Percentiles rank a stretch among this genome's conserved stretches.
Evolutionary conservation across 35 echinoderm and acorn worm genomes (phyloP).

Genomic region (Acanthaster planci): DNA sequence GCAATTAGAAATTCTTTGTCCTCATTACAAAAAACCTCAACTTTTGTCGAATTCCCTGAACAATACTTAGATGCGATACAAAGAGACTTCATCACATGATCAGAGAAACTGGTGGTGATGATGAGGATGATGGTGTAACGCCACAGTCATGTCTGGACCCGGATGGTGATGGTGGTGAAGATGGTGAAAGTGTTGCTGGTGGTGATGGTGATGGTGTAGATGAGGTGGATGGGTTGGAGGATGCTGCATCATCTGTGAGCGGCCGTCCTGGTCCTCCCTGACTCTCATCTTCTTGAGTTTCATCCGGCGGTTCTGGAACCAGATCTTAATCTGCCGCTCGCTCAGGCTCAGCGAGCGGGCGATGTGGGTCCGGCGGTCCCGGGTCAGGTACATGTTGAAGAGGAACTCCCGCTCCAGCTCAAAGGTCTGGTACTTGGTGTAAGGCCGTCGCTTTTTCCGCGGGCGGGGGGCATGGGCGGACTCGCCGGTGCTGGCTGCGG

Average conservation of each 20-base stretch:
- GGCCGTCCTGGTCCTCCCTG: slow-evolving; percentile 78
- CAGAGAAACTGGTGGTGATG: background rate
- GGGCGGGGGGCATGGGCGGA: slow-evolving; percentile 39
- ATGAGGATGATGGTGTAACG: slow-evolving; percentile 2
- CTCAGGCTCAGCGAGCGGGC: slow-evolving; percentile 78
- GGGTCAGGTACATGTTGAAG: slow-evolving; percentile 97
- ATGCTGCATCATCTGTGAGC: slow-evolving; percentile 18
- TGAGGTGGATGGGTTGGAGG: slow-evolving; percentile 4
- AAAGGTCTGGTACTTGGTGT: slow-evolving; percentile 98
- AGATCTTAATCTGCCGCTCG: slow-evolving; percentile 97
- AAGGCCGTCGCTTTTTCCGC: slow-evolving; percentile 92
- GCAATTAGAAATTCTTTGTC: no score
- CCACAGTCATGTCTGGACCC: slow-evolving; percentile 4
- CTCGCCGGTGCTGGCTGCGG: slow-evolving; percentile 23
- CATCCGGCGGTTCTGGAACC: slow-evolving; percentile 99
- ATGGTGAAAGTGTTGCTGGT: background rate
- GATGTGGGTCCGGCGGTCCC: slow-evolving; percentile 85
- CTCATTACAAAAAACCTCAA: no score
- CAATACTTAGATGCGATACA: no score
- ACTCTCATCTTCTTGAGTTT: slow-evolving; percentile 95
- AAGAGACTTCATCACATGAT: no score
- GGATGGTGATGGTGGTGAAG: slow-evolving; percentile 1
- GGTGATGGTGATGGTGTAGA: slow-evolving; percentile 37
- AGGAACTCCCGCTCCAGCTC: slow-evolving; percentile 99
- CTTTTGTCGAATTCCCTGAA: no score